Conservation (phyloP, 2,888 invertebrate species). For the Selenia dentaria region DNA sequence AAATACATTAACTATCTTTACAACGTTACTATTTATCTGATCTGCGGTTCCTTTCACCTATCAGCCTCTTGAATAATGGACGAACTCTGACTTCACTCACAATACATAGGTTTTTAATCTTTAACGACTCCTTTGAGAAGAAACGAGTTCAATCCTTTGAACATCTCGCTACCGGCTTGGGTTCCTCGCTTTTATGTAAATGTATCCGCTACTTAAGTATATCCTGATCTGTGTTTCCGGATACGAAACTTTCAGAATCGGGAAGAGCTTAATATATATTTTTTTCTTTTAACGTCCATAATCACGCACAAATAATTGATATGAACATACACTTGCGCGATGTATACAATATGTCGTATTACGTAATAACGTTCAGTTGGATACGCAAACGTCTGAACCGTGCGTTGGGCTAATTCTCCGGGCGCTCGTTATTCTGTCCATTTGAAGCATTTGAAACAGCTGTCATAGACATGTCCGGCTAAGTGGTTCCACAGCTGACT, state of each 20-base stretch:
- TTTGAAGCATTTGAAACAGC: conserved; percentile 8
- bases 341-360: conserved; percentile 5
- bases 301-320: conserved; percentile 1
- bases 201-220: conserved; percentile 12
- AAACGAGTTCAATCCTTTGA: conserved; percentile 15
- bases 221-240: conserved; percentile 9
- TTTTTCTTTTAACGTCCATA: neutral
- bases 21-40: neutral
- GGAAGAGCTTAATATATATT: too few relatives aligned
- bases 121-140: neutral
- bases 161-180: conserved; percentile 1
- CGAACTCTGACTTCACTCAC: conserved; percentile 6
- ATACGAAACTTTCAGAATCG: neutral
- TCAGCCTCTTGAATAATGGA: conserved; percentile 23
- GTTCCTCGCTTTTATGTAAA: conserved; percentile 7
- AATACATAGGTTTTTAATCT: neutral
- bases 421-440: conserved; percentile 16
- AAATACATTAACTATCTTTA: neutral
- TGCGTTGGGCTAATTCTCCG: conserved; percentile 5
- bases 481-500: conserved; percentile 4
- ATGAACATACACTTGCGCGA: too few relatives aligned
- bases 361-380: conserved; percentile 7
- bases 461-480: neutral
- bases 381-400: neutral
- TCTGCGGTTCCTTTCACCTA: too few relatives aligned